These are phyloP conservation scores for Polydrusus cervinus DNA, from an alignment of 2,888 invertebrate species.

Conservation along the genomic window DNA sequence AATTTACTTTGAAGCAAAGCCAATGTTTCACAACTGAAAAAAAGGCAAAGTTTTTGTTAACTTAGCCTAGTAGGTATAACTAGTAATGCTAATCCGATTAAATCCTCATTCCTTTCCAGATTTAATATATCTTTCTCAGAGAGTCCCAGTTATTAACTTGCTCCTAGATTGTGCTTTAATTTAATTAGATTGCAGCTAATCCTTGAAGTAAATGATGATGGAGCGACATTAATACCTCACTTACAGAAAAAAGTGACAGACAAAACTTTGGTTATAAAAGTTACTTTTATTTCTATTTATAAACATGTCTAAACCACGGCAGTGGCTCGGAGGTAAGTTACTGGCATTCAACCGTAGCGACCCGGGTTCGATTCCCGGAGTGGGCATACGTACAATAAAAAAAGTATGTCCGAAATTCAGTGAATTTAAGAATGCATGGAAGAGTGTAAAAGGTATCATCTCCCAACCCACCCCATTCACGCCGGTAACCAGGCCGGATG, in stretches of 20 bases:
- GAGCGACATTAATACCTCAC: constrained; percentile 30
- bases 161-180: constrained; percentile 50
- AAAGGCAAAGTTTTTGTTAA: constrained; percentile 39
- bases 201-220: constrained; percentile 30
- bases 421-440: too few relatives aligned
- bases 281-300: not conserved
- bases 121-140: constrained; percentile 49
- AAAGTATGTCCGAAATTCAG: too few relatives aligned
- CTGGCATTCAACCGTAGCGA: too few relatives aligned
- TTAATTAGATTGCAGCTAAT: constrained; percentile 49
- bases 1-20: constrained; percentile 27
- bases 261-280: not conserved
- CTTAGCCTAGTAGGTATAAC: constrained; percentile 47
- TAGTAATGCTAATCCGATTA: constrained; percentile 50
- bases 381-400: too few relatives aligned
- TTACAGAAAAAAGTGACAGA: constrained; percentile 16
- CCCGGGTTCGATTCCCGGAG: too few relatives aligned
- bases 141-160: constrained; percentile 48
- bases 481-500: too few relatives aligned
- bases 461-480: too few relatives aligned
- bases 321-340: too few relatives aligned
- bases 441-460: too few relatives aligned
- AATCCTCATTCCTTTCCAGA: constrained; percentile 43
- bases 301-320: too few relatives aligned
- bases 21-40: constrained; percentile 28